These are phyloP conservation scores for Lochmaea capreae DNA, from an alignment of 2,888 invertebrate species.

Conservation along the genomic window DNA sequence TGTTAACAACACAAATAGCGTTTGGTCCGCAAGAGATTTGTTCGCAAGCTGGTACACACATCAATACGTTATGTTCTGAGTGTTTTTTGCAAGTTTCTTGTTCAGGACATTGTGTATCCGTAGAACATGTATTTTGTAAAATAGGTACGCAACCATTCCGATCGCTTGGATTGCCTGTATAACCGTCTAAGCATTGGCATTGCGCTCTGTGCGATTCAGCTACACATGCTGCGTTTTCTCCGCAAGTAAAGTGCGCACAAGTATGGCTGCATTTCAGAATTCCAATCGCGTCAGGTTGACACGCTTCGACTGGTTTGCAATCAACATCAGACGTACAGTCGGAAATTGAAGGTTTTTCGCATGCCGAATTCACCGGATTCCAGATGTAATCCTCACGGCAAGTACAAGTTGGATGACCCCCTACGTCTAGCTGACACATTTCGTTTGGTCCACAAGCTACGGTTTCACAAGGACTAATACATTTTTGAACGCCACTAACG, in stretches of 20 bases:
- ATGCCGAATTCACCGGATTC: constrained; percentile 84
- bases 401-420: constrained; percentile 80
- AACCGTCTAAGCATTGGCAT: constrained; percentile 87
- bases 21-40: constrained; percentile 84
- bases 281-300: constrained; percentile 85
- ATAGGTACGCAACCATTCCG: constrained; percentile 85
- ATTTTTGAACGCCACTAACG: constrained; percentile 74
- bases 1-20: constrained; percentile 89
- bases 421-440: constrained; percentile 76
- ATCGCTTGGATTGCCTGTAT: constrained; percentile 89
- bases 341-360: constrained; percentile 89
- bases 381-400: constrained; percentile 84
- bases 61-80: constrained; percentile 69
- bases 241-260: constrained; percentile 86
- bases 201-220: constrained; percentile 79
- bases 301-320: constrained; percentile 78
- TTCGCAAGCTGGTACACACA: constrained; percentile 84
- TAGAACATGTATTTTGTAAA: constrained; percentile 79
- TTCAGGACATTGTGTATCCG: constrained; percentile 86
- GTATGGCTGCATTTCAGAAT: constrained; percentile 85
- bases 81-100: constrained; percentile 80
- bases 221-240: constrained; percentile 84
- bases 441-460: constrained; percentile 88
- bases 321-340: constrained; percentile 80
- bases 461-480: constrained; percentile 82